phyloP scores from a whole-genome alignment of 1,140 invertebrate species.

The Pseudachorutes palmiensis region DNA sequence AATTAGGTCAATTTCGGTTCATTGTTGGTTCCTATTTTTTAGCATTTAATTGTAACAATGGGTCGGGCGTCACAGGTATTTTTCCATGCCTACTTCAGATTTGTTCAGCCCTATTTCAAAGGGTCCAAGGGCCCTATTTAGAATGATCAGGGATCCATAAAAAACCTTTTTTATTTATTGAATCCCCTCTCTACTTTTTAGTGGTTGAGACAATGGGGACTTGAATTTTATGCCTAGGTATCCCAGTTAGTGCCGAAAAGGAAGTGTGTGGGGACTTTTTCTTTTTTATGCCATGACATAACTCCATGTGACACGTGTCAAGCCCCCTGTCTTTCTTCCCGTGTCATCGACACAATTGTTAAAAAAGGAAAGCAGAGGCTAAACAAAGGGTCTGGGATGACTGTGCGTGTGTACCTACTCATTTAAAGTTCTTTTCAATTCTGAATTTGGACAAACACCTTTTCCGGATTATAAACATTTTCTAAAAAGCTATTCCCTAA shows the following conservation, averaged over 20 bases:
- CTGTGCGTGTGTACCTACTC: not conserved
- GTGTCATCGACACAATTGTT: conserved; percentile 11
- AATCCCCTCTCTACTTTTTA: not conserved
- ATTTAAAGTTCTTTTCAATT: not conserved
- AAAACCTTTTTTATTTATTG: not conserved
- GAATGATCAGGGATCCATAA: not conserved
- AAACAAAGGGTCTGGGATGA: not conserved
- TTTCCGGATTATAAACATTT: no score
- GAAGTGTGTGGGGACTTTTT: conserved; percentile 1
- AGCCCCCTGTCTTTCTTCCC: not conserved
- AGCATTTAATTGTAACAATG: not conserved
- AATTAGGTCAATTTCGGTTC: not conserved
- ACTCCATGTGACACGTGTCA: conserved; percentile 11
- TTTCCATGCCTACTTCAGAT: conserved; percentile 11
- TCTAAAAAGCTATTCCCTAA: no score
- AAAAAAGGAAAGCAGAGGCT: not conserved
- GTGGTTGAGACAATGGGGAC: conserved; percentile 9
- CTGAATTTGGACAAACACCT: no score
- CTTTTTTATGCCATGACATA: not conserved
- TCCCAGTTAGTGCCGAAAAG: not conserved
- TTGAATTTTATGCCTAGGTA: not conserved
- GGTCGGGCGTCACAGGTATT: not conserved
- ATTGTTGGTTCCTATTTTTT: not conserved
- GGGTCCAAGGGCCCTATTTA: not conserved
- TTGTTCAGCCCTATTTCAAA: not conserved